These are phyloP conservation scores for Ginglymostoma cirratum DNA, from an alignment of 2,113 vertebrate species.

Conservation along the genomic window DNA sequence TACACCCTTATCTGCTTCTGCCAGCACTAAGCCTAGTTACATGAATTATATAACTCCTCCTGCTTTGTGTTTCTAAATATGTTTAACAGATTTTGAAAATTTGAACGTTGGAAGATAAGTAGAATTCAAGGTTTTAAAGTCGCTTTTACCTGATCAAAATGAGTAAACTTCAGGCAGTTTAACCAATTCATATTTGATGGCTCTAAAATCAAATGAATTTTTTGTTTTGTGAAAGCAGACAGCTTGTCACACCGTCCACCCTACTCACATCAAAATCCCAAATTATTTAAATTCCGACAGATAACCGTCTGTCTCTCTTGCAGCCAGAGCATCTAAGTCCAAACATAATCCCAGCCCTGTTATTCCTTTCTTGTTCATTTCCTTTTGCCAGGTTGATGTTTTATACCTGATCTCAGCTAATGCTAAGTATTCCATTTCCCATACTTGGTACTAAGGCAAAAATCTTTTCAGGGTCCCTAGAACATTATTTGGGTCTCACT, in stretches of 20 bases:
- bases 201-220: not conserved
- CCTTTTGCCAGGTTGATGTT: not conserved
- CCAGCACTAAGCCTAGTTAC: not conserved
- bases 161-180: not conserved
- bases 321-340: not conserved
- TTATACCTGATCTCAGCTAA: not conserved
- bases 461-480: not conserved
- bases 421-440: not conserved
- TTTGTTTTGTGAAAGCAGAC: no score
- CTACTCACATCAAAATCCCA: not conserved
- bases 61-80: not conserved
- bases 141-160: not conserved
- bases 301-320: not conserved
- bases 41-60: not conserved
- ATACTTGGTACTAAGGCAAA: not conserved
- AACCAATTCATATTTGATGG: not conserved
- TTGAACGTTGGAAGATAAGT: not conserved
- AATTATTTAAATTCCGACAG: not conserved
- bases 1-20: not conserved
- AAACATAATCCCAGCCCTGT: not conserved
- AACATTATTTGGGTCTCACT: no score
- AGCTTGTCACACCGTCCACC: not conserved
- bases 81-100: not conserved
- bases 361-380: not conserved
- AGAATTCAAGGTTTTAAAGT: not conserved